Percentiles rank a stretch among this genome's conserved stretches.
Evolutionary conservation across 2,888 invertebrate genomes (phyloP).

Genomic region (Gasteruption jaculator): DNA sequence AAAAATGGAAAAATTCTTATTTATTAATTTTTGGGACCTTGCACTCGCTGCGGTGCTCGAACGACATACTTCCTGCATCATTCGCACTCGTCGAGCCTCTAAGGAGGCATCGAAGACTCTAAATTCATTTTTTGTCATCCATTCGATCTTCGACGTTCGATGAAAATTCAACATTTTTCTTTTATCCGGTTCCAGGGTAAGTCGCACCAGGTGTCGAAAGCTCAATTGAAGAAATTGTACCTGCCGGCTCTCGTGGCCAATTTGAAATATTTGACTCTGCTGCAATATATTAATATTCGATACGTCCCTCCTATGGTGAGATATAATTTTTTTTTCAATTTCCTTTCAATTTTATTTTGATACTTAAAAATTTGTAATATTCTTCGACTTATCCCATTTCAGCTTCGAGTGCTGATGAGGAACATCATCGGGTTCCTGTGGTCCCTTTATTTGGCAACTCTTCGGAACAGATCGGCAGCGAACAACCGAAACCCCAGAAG

Average conservation of each 20-base stretch:
- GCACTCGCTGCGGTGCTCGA: too few species aligned
- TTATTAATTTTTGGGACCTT: background rate
- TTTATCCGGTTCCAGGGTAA: conserved; percentile 56
- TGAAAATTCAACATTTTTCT: too few species aligned
- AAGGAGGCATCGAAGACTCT: background rate
- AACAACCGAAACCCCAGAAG: conserved; percentile 52
- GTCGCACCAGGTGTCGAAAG: conserved; percentile 61
- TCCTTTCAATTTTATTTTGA: conserved; percentile 4
- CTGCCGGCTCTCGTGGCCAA: conserved; percentile 66
- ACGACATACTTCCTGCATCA: too few species aligned
- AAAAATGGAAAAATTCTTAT: conserved; percentile 7
- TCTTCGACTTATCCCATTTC: conserved; percentile 44
- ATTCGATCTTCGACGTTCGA: background rate
- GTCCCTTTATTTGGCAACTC: conserved; percentile 70
- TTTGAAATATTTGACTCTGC: conserved; percentile 72
- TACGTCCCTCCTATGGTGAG: conserved; percentile 76
- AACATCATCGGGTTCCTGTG: conserved; percentile 77
- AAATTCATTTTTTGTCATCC: background rate
- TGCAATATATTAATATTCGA: conserved; percentile 70
- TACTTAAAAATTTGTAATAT: too few species aligned
- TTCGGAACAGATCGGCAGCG: too few species aligned
- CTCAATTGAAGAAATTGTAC: conserved; percentile 63
- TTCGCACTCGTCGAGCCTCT: too few species aligned
- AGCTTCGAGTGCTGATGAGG: conserved; percentile 71
- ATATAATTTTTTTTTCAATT: conserved; percentile 19